A percentile compares a stretch with the other conserved stretches of the same genome.
Conservation (phyloP, 1,140 invertebrate species). For the Drosophila kohkoa region DNA sequence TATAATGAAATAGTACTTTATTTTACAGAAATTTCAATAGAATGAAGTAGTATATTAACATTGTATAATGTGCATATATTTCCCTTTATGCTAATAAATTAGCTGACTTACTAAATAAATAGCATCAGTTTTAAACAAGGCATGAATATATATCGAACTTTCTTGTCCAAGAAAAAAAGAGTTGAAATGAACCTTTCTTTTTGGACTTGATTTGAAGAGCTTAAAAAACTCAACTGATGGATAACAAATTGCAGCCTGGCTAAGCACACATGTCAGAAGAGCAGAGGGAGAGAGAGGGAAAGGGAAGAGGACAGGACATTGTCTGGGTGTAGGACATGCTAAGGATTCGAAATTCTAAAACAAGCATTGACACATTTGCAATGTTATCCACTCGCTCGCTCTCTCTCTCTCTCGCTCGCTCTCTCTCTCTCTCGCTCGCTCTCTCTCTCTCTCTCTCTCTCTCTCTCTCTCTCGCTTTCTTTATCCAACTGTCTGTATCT, state of each 20-base stretch:
- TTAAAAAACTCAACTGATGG: slow-evolving; percentile 56
- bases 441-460: not conserved
- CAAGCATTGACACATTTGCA: slow-evolving; percentile 62
- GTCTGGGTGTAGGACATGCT: slow-evolving; percentile 7
- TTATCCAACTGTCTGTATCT: no score
- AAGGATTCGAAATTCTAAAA: slow-evolving; percentile 23
- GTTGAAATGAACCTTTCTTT: not conserved
- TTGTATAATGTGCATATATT: no score
- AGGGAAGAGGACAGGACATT: not conserved
- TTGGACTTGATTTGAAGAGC: not conserved
- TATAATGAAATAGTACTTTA: no score
- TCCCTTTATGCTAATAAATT: not conserved
- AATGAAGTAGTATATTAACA: no score
- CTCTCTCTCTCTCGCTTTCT: not conserved
- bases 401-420: not conserved
- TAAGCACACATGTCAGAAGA: slow-evolving; percentile 22
- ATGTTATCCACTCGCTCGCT: slow-evolving; percentile 26
- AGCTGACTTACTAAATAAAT: not conserved
- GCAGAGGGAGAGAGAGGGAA: not conserved
- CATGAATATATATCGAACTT: not conserved
- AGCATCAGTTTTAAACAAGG: not conserved
- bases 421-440: no score
- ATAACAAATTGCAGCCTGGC: slow-evolving; percentile 65
- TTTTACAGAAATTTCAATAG: no score
- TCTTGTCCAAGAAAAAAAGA: not conserved